phyloP scores from a whole-genome alignment of 2,888 invertebrate species.

The Phyllotreta cruciferae region DNA sequence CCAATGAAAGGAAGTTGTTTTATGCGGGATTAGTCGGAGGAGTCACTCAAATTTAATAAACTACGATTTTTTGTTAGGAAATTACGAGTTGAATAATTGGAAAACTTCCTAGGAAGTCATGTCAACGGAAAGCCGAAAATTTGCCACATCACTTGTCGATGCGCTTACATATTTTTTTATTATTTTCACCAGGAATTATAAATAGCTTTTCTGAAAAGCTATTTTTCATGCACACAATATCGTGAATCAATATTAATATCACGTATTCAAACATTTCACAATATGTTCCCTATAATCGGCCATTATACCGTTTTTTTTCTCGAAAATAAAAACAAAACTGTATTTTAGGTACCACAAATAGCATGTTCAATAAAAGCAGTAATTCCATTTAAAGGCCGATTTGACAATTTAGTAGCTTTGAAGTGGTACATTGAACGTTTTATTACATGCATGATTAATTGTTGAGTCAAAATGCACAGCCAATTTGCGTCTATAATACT shows the following conservation, averaged over 20 bases:
- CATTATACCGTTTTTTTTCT: constrained; percentile 18
- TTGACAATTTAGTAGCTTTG: no score
- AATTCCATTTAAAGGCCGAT: no score
- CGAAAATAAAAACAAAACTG: constrained; percentile 4
- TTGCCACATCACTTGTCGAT: constrained; percentile 24
- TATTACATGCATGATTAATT: no score
- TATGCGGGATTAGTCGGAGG: no score
- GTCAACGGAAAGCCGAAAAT: constrained; percentile 17
- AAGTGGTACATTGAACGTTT: no score
- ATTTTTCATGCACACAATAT: constrained; percentile 28
- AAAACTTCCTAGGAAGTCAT: constrained; percentile 7
- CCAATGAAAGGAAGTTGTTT: no score
- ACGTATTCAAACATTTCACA: constrained; percentile 24
- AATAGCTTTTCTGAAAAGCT: constrained; percentile 29
- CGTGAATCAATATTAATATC: constrained; percentile 30
- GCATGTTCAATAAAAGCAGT: background rate
- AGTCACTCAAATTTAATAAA: no score
- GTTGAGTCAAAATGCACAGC: no score
- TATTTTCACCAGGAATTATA: constrained; percentile 24
- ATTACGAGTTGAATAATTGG: constrained; percentile 1
- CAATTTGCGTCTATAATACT: no score
- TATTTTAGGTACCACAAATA: constrained; percentile 13
- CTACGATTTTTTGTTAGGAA: no score
- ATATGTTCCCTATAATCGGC: constrained; percentile 16
- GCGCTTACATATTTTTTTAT: constrained; percentile 18